Evolutionary conservation across 2,113 vertebrate species (phyloP).

Genomic region (Dolichallabes microphthalmus): DNA sequence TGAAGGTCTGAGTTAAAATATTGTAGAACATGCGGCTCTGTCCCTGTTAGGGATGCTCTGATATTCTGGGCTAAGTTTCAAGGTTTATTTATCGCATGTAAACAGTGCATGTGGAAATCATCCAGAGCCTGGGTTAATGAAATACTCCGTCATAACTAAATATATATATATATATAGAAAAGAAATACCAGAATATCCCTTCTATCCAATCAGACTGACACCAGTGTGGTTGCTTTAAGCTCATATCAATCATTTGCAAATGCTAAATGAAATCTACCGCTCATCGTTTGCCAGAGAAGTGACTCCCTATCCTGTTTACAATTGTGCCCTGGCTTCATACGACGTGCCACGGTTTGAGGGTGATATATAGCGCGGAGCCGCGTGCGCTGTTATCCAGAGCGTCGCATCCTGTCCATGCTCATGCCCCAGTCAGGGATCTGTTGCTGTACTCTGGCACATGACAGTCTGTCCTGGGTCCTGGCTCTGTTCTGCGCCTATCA

Average conservation of each 20-base stretch:
- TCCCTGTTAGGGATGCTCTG: slow-evolving; percentile 20
- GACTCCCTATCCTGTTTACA: slow-evolving; percentile 21
- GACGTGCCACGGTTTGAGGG: not conserved
- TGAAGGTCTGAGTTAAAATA: slow-evolving; percentile 24
- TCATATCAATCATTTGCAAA: not conserved
- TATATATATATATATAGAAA: not conserved
- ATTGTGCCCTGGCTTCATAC: not conserved
- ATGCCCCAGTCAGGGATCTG: slow-evolving; percentile 53
- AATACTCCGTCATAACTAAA: slow-evolving; percentile 25
- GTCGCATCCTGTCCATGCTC: slow-evolving; percentile 50
- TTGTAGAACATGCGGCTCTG: slow-evolving; percentile 13
- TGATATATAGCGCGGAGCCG: slow-evolving; percentile 38
- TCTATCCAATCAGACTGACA: not conserved
- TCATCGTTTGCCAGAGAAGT: not conserved
- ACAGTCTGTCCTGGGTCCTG: slow-evolving; percentile 56
- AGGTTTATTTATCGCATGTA: slow-evolving; percentile 29
- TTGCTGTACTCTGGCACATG: slow-evolving; percentile 55
- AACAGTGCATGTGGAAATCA: slow-evolving; percentile 28
- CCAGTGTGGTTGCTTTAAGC: not conserved
- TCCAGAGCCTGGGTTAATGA: slow-evolving; percentile 29
- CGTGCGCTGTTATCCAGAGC: slow-evolving; percentile 52
- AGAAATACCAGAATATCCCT: slow-evolving; percentile 5
- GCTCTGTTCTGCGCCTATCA: slow-evolving; percentile 53
- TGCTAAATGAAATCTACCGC: not conserved
- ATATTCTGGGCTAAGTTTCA: slow-evolving; percentile 42